These are phyloP conservation scores for Botia kubotai DNA, from an alignment of 2,797 vertebrate species.

Conservation along the genomic window DNA sequence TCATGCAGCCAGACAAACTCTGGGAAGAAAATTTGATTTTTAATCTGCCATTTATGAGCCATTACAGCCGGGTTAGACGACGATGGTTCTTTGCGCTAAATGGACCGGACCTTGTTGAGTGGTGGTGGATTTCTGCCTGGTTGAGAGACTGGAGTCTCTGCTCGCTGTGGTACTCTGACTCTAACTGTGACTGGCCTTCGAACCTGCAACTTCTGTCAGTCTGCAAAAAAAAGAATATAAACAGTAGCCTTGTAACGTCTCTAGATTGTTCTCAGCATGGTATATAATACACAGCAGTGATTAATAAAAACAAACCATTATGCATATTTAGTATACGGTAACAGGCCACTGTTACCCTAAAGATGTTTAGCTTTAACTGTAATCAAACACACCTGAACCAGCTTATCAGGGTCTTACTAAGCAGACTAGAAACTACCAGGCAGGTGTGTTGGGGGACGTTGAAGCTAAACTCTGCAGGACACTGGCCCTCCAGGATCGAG, in stretches of 20 bases:
- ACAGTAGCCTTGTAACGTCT: slow-evolving; percentile 15
- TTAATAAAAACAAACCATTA: slow-evolving; percentile 1
- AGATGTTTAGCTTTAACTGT: not conserved
- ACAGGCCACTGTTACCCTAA: not conserved
- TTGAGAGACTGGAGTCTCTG: slow-evolving; percentile 45
- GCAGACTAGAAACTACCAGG: too few species aligned
- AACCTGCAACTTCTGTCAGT: slow-evolving; percentile 47
- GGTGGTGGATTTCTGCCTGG: slow-evolving; percentile 54
- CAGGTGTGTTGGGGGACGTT: too few species aligned
- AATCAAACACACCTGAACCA: too few species aligned
- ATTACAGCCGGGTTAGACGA: slow-evolving; percentile 42
- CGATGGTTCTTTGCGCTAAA: slow-evolving; percentile 47
- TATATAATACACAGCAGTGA: slow-evolving; percentile 5
- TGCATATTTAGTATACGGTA: too few species aligned
- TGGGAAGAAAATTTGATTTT: slow-evolving; percentile 34
- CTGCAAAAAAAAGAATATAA: slow-evolving; percentile 29
- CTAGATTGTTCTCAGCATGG: slow-evolving; percentile 10
- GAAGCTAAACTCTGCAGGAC: too few species aligned
- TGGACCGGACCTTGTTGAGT: slow-evolving; percentile 35
- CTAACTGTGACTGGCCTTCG: slow-evolving; percentile 56
- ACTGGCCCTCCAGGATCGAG: too few species aligned
- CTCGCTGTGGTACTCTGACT: slow-evolving; percentile 49
- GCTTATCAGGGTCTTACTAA: too few species aligned
- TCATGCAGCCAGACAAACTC: slow-evolving; percentile 48
- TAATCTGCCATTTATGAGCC: slow-evolving; percentile 41